Evolutionary conservation across 1,140 invertebrate species (phyloP).

Genomic region (Diachasmimorpha longicaudata): DNA sequence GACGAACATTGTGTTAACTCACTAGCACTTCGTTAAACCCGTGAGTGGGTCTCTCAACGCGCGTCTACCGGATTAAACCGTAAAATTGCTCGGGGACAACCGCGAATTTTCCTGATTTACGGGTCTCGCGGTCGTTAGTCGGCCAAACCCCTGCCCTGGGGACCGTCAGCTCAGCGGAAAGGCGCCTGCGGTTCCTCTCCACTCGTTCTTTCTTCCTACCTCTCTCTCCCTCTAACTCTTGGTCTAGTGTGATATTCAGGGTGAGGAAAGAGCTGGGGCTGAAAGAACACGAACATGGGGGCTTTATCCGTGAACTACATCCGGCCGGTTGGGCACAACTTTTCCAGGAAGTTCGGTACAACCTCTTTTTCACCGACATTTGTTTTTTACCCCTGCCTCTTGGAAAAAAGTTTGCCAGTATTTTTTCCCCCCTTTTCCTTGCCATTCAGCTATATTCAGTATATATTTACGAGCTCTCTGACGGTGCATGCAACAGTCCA

Average conservation of each 20-base stretch:
- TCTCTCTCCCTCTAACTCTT: neutral
- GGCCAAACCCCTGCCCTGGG: slow-evolving; percentile 22
- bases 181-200: slow-evolving; percentile 13
- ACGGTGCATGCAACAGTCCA: neutral
- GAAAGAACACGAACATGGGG: neutral
- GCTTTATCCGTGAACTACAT: neutral
- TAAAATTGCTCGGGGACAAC: slow-evolving; percentile 46
- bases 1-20: neutral
- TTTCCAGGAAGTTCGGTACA: neutral
- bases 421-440: neutral
- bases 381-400: neutral
- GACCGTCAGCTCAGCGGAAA: slow-evolving; percentile 20
- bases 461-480: neutral
- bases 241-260: neutral
- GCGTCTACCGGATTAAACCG: slow-evolving; percentile 48
- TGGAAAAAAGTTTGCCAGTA: neutral
- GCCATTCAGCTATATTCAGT: neutral
- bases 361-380: neutral
- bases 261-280: neutral
- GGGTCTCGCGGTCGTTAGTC: slow-evolving; percentile 31
- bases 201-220: neutral
- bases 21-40: neutral
- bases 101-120: slow-evolving; percentile 47
- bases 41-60: slow-evolving; percentile 18
- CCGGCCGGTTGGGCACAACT: slow-evolving; percentile 1